Conservation (phyloP, 2,888 invertebrate species). For the Tipula unca region DNA sequence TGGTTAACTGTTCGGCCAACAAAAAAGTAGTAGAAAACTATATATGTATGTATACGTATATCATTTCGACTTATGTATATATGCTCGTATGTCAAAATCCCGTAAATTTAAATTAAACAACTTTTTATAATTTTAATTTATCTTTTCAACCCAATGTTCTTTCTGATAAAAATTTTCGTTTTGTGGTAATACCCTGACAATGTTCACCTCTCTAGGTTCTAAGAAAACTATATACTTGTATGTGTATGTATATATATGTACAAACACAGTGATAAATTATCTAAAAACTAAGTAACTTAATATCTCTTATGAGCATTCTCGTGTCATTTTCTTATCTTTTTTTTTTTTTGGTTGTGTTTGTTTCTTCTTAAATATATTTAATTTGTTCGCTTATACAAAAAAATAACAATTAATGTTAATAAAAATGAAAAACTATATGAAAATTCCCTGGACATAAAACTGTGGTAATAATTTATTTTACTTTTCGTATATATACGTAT, state of each 20-base stretch:
- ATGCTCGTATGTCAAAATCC: not conserved
- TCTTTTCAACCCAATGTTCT: not conserved
- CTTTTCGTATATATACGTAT: not conserved
- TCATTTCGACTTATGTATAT: not conserved
- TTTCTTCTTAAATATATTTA: not conserved
- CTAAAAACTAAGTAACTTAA: not conserved
- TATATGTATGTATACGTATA: too few species aligned
- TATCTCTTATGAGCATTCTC: not conserved
- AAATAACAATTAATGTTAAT: not conserved
- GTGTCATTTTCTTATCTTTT: not conserved
- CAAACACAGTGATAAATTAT: not conserved
- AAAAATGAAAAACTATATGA: not conserved
- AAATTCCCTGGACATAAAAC: not conserved
- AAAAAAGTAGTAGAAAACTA: not conserved
- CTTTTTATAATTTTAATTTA: not conserved
- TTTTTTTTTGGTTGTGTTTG: not conserved
- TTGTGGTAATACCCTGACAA: not conserved
- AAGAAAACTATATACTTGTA: not conserved
- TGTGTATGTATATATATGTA: not conserved
- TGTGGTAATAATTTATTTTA: not conserved
- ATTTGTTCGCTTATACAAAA: not conserved
- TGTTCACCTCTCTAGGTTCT: not conserved
- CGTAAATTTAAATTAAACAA: not conserved
- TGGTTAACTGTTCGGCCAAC: not conserved
- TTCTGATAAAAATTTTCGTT: not conserved